Evolutionary conservation across 2,113 vertebrate genomes (phyloP), one percentile per base, ranked within the genome.

Genomic region (Phasianus colchicus): DNA sequence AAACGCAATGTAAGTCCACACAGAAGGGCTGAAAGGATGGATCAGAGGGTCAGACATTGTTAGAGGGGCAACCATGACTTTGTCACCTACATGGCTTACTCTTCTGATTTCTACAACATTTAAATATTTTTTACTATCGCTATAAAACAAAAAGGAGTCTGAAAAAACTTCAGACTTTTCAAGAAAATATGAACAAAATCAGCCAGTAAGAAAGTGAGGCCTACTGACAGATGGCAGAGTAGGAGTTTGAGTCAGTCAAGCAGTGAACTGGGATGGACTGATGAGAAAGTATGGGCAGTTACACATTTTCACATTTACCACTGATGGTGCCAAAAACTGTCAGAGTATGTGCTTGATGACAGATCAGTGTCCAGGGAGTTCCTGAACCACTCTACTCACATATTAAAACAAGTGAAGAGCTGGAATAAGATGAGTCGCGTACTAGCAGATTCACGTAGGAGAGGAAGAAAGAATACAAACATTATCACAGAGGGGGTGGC

Each of bases 91-190:
- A 1, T 7, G 57, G 11, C 3, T 2, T 20, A 34, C 7, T 22
- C 11, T 34, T 72, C 55, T 63, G 12, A 13, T 38, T 42, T 45
- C 70, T 57, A 65, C 30, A 76, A 42, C 47, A 58, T 13, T 16
- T 2, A 0, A 82, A 20, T 0, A 0, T 2, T 2, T 81, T 78
- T 73, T 72, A 25, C 25, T 60, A 5, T 24, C 36, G 18, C 40
- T 58, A 32, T 6, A 25, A 63, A 94, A 67, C 19, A 64, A 83
- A 80, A 52, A 2, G 9, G 8, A 67, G 70, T 29, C 13, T 55
- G 71, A 16, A 54, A 43, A 48, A 81, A 73, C 2, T 42, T 84
- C 2, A 66, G 38, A 38, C 7, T 42, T 90, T 30, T 5, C 1
- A 32, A 65, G 17, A 10, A 43, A 54, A 24, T 24, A 48, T 43